These are phyloP conservation scores for Aegotheles bennettii DNA, from an alignment of 2,113 vertebrate genomes.

Conservation along the genomic window DNA sequence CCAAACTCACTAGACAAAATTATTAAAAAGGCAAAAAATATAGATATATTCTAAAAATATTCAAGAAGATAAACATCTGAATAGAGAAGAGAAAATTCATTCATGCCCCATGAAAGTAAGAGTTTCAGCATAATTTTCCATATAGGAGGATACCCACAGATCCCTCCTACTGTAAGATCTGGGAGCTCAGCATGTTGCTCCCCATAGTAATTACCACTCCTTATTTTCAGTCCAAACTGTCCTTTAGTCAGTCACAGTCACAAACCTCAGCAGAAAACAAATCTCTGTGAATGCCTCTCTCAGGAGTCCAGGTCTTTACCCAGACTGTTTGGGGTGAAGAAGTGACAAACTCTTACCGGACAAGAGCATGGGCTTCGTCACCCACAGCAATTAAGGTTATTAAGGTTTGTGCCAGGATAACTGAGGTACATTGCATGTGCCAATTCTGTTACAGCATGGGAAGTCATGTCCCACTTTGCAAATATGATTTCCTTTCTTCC, in stretches of 20 bases:
- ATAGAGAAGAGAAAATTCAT: background rate
- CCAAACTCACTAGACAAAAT: background rate
- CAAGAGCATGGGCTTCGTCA: background rate
- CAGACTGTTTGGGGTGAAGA: background rate
- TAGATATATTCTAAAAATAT: background rate
- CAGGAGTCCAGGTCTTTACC: background rate
- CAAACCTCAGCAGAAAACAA: background rate
- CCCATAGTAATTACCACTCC: background rate
- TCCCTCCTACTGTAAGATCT: background rate
- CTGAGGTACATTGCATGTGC: fast-evolving
- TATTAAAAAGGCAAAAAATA: background rate
- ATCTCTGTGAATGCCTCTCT: background rate
- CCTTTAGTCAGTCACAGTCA: background rate
- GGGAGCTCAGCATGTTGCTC: background rate
- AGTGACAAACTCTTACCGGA: fast-evolving
- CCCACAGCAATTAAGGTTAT: background rate
- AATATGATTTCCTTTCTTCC: background rate
- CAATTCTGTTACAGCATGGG: background rate
- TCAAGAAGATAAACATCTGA: background rate
- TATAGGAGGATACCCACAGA: background rate
- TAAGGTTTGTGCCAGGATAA: background rate
- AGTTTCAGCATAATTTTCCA: background rate
- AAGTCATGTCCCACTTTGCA: background rate
- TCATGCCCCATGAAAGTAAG: background rate
- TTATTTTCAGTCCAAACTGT: background rate